Conservation (phyloP, 35 echinoderm and acorn worm species). For the Ophiothrix spiculata region DNA sequence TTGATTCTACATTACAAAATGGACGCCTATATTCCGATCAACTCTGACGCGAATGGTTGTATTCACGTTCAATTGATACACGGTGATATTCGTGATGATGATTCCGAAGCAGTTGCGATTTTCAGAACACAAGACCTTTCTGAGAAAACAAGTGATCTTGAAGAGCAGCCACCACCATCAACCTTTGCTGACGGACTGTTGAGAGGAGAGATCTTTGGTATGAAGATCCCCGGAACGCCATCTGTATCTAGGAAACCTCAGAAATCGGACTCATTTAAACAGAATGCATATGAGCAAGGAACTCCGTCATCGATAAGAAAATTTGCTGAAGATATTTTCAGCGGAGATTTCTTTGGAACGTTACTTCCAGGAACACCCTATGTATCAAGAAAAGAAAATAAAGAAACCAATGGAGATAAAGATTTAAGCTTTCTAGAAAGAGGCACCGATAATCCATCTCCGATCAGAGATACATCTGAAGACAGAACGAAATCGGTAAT, state of each 20-base stretch:
- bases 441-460: not conserved
- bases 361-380: too few species aligned
- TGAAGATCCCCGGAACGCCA: not conserved
- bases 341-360: too few species aligned
- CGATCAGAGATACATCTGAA: not conserved
- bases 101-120: not conserved
- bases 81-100: not conserved
- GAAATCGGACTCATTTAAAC: too few species aligned
- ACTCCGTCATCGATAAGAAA: too few species aligned
- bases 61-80: not conserved
- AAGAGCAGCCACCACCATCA: not conserved
- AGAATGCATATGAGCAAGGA: too few species aligned
- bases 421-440: too few species aligned
- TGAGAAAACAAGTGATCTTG: not conserved
- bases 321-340: not conserved
- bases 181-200: not conserved
- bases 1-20: too few species aligned
- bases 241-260: too few species aligned
- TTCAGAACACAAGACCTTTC: not conserved
- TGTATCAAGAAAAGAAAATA: too few species aligned
- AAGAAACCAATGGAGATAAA: too few species aligned
- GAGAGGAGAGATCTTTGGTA: not conserved
- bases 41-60: not conserved
- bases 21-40: not conserved
- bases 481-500: not conserved